Percentiles rank a stretch among this genome's conserved stretches.
Conservation (phyloP, 2,113 vertebrate species). For the Dascyllus trimaculatus region DNA sequence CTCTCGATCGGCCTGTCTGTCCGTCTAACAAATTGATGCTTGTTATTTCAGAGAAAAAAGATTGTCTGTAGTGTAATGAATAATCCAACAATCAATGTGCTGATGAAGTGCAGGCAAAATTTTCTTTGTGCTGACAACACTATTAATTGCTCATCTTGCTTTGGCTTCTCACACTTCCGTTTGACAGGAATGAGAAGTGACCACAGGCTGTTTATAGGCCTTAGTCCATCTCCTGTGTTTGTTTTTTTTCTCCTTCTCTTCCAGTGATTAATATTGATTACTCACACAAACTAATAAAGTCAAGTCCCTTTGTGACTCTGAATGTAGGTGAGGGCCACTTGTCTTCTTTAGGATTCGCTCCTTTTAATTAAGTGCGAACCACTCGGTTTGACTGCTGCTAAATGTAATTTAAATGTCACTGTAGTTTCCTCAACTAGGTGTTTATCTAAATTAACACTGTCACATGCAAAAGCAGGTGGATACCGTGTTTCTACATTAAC, state of each 20-base stretch:
- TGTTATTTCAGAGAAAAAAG: conserved; percentile 7
- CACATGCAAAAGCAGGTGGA: neutral
- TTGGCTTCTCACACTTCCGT: conserved; percentile 63
- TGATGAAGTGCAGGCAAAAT: conserved; percentile 53
- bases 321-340: conserved; percentile 58
- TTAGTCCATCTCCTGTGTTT: conserved; percentile 35
- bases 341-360: conserved; percentile 57
- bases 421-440: conserved; percentile 8
- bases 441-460: conserved; percentile 14
- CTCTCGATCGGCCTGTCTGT: no score
- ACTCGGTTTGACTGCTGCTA: conserved; percentile 17
- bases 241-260: conserved; percentile 36
- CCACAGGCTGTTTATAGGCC: conserved; percentile 50
- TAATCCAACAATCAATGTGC: conserved; percentile 60
- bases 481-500: neutral
- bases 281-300: conserved; percentile 55
- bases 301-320: conserved; percentile 53
- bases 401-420: conserved; percentile 27
- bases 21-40: conserved; percentile 16
- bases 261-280: conserved; percentile 79
- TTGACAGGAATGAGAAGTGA: conserved; percentile 63
- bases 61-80: conserved; percentile 2
- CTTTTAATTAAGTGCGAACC: conserved; percentile 63
- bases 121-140: conserved; percentile 48
- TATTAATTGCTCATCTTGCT: conserved; percentile 67